These are phyloP conservation scores for Rotaria magnacalcarata DNA, from an alignment of 2,888 invertebrate species.

Conservation along the genomic window DNA sequence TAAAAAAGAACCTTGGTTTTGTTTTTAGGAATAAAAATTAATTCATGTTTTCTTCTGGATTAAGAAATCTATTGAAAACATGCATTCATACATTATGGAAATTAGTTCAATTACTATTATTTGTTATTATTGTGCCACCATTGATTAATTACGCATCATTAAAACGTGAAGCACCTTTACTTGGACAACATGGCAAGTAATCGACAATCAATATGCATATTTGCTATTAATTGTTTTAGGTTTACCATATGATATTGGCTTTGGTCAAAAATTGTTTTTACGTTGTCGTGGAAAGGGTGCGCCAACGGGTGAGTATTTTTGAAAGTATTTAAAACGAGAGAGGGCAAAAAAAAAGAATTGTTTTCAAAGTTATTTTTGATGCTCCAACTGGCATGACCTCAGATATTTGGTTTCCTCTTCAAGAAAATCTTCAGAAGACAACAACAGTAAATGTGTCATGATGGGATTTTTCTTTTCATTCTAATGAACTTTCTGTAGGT, in stretches of 20 bases:
- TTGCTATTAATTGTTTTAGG: constrained; percentile 50
- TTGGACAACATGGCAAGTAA: constrained; percentile 50
- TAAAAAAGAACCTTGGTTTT: too few species aligned
- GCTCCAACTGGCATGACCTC: constrained; percentile 57
- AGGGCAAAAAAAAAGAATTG: not conserved
- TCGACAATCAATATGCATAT: constrained; percentile 21
- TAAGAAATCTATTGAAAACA: not conserved
- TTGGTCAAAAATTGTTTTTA: constrained; percentile 56
- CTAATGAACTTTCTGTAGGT: constrained; percentile 49
- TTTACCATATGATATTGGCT: constrained; percentile 56
- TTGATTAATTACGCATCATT: constrained; percentile 57
- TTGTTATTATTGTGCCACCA: constrained; percentile 53
- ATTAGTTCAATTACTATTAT: constrained; percentile 48
- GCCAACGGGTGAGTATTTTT: constrained; percentile 53
- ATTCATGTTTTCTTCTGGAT: not conserved
- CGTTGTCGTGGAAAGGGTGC: constrained; percentile 54
- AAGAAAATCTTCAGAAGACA: constrained; percentile 51
- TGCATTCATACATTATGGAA: constrained; percentile 4
- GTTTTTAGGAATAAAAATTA: not conserved
- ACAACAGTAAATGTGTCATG: constrained; percentile 50
- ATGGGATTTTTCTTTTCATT: not conserved
- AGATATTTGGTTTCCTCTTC: constrained; percentile 55
- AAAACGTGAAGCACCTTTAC: constrained; percentile 51
- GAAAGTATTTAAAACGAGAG: not conserved
- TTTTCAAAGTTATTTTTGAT: constrained; percentile 50